Base-by-base conservation (phyloP, 2,888 invertebrate genomes). In the Caenorhabditis sp. region DNA sequence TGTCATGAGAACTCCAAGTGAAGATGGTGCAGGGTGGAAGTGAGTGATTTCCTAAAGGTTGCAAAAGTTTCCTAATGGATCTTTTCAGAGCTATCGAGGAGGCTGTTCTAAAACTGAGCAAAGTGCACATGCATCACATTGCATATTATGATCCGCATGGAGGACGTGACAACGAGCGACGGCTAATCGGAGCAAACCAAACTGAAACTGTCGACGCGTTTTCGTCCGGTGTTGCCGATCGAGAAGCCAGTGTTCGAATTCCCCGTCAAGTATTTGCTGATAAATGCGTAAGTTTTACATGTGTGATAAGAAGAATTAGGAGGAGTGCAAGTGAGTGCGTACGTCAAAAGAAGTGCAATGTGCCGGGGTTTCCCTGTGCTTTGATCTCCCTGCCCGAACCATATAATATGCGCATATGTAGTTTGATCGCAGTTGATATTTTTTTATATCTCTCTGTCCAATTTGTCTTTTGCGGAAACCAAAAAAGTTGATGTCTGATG, bases 131-230 rank as follows among this genome's bases (percentile, higher is more conserved):
- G 89, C 95, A 95, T 84, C 98, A 98, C 92, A 98, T 98, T 92
- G 95, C 95, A 92, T 96, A 96, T 85, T 98, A 98, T 92, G 98
- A 98, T 93, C 98, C 88, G 1, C 85, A 96, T 84, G 88, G 85
- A 20, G 98, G 98, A 80, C 95, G 96, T 92, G 98, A 98, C 94
- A 98, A 98, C 93, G 96, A 96, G 92, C 94, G 98, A 82, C 95
- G 98, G 82, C 94, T 98, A 77, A 98, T 96, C 68, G 98, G 98
- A 79, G 94, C 94, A 9, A 97, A 96, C 92, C 98, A 98, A 93
- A 98, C 98, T 1, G 96, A 97, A 91, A 96, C 96, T 88, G 97
- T 98, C 92, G 96, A 96, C 92, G 97, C 97, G 92, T 98, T 98
- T 93, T 97, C 97, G 87, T 88, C 82, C 28, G 88, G 86, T 32